Evolutionary conservation across 2,113 vertebrate genomes (phyloP), one percentile per base, ranked within the genome.

Genomic region (Notothenia rossii): DNA sequence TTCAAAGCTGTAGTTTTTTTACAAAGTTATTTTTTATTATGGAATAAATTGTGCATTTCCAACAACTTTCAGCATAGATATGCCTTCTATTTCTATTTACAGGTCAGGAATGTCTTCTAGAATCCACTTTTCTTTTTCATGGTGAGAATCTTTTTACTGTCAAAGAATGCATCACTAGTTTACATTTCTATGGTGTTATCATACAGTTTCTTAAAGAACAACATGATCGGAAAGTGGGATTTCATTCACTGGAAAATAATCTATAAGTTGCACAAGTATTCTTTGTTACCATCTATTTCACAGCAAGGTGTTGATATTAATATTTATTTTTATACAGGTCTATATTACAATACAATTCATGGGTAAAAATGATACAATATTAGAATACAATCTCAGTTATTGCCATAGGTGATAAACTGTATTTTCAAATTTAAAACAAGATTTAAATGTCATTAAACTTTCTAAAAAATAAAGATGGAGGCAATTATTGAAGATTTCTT

Each of bases 21-120:
- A 82, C 80, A 91, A 90, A 92, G 90, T 93, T 92, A 93, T 84
- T 94, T 75, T 79, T 94, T 94, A 94, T 94, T 94, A 89, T 83
- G 73, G 75, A 82, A 81, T 80, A 86, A 80, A 45, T 62, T 83
- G 51, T 85, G 54, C 64, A 81, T 88, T 90, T 66, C 66, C 61
- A 74, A 77, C 83, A 78, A 67, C 82, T 72, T 80, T 58, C 59
- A 92, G 89, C 88, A 92, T 90, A 84, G 88, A 88, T 85, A 88
- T 89, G 79, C 78, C 72, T 49, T 89, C 88, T 91, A 82, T 82
- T 71, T 89, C 88, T 94, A 94, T 94, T 84, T 94, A 94, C 92
- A 94, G 18, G 64, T 81, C 53, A 87, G 69, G 79, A 46, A 83
- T 77, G 45, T 75, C 20, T 72, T 79, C 58, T 86, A 76, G 13